phyloP scores from a whole-genome alignment of 1,140 invertebrate species.

The Pollicipes pollicipes region DNA sequence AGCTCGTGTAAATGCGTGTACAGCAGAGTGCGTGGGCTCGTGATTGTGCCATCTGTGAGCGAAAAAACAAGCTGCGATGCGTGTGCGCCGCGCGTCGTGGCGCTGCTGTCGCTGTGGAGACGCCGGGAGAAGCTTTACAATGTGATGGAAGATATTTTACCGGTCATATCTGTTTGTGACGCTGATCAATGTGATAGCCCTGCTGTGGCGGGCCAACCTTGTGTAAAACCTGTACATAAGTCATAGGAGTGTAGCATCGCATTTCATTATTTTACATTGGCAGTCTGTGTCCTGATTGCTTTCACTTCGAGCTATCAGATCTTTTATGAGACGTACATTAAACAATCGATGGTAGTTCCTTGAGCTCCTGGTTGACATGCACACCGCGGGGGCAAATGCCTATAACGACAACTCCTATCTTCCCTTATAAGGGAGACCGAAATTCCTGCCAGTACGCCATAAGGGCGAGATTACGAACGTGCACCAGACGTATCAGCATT shows the following conservation, averaged over 20 bases:
- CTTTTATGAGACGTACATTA: too few species aligned
- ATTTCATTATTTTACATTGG: background rate
- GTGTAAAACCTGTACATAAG: background rate
- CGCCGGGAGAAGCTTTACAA: background rate
- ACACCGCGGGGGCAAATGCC: background rate
- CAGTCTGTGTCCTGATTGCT: background rate
- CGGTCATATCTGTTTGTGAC: background rate
- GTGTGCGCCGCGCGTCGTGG: background rate
- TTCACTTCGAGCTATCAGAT: too few species aligned
- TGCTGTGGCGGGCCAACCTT: background rate
- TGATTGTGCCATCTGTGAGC: background rate
- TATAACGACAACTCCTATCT: background rate
- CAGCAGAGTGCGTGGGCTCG: background rate
- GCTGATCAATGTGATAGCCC: background rate
- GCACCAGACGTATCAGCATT: too few species aligned
- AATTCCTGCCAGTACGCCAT: background rate
- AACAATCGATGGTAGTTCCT: too few species aligned
- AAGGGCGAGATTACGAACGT: too few species aligned
- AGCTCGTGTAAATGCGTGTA: background rate
- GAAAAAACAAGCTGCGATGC: background rate
- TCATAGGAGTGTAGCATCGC: background rate
- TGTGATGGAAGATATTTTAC: slow-evolving; percentile 2
- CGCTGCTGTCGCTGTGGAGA: background rate
- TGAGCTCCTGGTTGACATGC: too few species aligned
- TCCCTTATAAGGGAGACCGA: background rate